Base-by-base conservation (phyloP, 35 echinoderm and acorn worm species). In the Acanthaster planci region DNA sequence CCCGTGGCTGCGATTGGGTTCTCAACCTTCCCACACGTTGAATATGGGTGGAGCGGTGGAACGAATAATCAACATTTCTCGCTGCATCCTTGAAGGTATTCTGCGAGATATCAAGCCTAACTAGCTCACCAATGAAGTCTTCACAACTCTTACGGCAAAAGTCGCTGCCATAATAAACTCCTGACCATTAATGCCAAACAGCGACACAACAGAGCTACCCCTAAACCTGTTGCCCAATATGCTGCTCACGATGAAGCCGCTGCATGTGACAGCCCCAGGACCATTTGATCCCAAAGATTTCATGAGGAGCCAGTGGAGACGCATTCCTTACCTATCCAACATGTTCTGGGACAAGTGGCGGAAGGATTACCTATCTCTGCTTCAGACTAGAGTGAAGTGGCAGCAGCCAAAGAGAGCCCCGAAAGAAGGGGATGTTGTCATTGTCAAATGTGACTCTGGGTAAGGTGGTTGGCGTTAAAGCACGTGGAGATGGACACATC, bases 171-270 rank as follows among this genome's bases (percentile, higher is more conserved):
- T 79, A 37, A 90, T 84, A 8, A 90, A 90, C 52, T 54, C 82
- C 3, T 17, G 88, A 8, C 88, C 81, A 19, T 23, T 90, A 18
- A 29, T 90, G 36, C 88, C 59, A 8, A 82, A 64, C 47, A 59
- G 68, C 36, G 58, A 64, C 38, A n/a, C 53, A 0, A 80, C 88
- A 77, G 82, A 90, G 31, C 36, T 90, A 29, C 88, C 88, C 0
- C 15, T 84, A 51, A 90, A 85, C 55, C 54, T 90, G 51, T 90
- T 76, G 79, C 82, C 88, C 1, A 90, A 58, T 37, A 85, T 85
- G 88, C 57, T 90, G 51, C 82, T 90, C 21, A 90, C 88, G 17
- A 90, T 85, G 75, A 90, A 90, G 59, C 37, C 81, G 23, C 85
- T 76, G 5, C 88, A 77, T 27, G 42, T 90, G 3, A 84, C 22